Percentiles rank a stretch among this genome's conserved stretches.
These are phyloP conservation scores for Idaea aversata DNA, from an alignment of 2,888 invertebrate species.

Conservation along the genomic window DNA sequence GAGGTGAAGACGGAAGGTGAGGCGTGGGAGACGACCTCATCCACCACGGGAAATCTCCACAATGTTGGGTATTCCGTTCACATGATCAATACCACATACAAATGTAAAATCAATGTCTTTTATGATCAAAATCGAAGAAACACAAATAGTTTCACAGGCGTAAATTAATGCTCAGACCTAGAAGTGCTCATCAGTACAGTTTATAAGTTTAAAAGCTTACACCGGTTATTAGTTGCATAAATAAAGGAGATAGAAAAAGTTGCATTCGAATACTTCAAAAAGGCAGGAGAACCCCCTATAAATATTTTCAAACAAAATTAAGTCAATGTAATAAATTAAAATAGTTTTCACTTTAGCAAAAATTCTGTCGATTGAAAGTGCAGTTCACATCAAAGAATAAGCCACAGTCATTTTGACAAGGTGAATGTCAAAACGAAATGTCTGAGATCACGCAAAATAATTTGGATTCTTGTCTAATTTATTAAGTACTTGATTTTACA, in stretches of 20 bases:
- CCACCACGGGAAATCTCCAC: slow-evolving; percentile 64
- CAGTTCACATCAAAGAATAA: neutral
- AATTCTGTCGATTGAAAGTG: neutral
- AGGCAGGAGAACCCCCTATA: neutral
- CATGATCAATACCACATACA: slow-evolving; percentile 42
- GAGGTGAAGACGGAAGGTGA: slow-evolving; percentile 64
- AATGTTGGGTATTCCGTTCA: slow-evolving; percentile 38
- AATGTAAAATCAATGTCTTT: slow-evolving; percentile 26
- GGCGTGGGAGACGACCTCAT: slow-evolving; percentile 67
- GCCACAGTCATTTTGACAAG: neutral
- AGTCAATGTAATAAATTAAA: too few species aligned
- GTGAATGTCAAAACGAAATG: slow-evolving; percentile 1
- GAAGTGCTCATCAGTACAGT: slow-evolving; percentile 32
- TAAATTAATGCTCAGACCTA: slow-evolving; percentile 17
- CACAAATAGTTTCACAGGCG: slow-evolving; percentile 28
- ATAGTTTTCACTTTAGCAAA: too few species aligned
- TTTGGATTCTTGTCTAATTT: neutral
- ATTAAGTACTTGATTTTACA: neutral
- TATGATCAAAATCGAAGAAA: slow-evolving; percentile 35
- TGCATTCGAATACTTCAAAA: neutral
- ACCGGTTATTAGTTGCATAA: slow-evolving; percentile 13
- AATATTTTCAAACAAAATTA: too few species aligned
- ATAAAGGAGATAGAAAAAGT: neutral
- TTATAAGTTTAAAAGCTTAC: slow-evolving; percentile 35
- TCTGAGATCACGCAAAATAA: neutral